Conservation (phyloP, 2,113 vertebrate species). For the Nothobranchius kuhntae region DNA sequence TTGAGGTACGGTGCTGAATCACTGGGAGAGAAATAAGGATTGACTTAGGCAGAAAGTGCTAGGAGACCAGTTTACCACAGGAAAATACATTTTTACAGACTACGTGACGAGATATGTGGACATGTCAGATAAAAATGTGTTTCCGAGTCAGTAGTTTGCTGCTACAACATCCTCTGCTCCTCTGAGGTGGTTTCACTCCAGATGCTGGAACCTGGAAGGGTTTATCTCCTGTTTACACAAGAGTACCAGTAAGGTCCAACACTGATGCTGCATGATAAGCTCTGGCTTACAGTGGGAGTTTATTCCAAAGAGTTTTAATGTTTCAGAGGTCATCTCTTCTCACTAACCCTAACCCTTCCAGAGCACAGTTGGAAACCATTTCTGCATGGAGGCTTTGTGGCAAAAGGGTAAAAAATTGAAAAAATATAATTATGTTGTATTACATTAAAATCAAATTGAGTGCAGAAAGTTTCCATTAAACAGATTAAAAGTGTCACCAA, state of each 20-base stretch:
- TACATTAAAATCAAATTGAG: neutral
- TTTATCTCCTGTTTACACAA: constrained; percentile 7
- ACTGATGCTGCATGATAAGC: neutral
- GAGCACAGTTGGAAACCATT: neutral
- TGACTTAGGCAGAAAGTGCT: neutral
- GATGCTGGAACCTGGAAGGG: constrained; percentile 2
- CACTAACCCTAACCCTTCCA: neutral
- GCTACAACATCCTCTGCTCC: neutral
- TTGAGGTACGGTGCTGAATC: neutral
- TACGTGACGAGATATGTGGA: neutral
- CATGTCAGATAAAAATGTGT: neutral
- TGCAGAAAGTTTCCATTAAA: neutral
- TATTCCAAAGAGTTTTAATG: neutral
- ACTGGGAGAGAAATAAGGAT: neutral
- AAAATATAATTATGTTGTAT: neutral
- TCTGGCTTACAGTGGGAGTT: neutral
- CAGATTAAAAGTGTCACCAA: neutral
- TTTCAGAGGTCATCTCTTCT: too few species aligned
- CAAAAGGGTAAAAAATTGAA: neutral
- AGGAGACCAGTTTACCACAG: neutral
- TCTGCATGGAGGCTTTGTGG: neutral
- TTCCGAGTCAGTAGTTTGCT: neutral
- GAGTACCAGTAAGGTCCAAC: neutral
- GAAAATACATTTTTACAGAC: neutral
- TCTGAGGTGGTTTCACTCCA: neutral